phyloP scores from a whole-genome alignment of 2,113 vertebrate genomes.

The Nymphicus hollandicus region DNA sequence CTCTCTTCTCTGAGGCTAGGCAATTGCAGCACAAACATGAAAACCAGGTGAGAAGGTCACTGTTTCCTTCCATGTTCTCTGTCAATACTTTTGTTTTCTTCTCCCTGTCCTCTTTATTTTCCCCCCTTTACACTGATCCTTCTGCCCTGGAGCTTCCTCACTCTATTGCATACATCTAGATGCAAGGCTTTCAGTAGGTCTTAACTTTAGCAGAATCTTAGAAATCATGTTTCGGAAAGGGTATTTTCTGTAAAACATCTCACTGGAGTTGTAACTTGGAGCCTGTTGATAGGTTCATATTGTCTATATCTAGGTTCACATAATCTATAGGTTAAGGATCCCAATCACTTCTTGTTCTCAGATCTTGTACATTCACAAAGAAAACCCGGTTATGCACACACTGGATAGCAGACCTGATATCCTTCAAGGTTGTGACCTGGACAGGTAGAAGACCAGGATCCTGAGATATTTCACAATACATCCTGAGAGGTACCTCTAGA shows the following conservation, averaged over 20 bases:
- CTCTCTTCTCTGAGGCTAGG: neutral
- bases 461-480: neutral
- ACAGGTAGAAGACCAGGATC: neutral
- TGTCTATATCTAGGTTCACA: neutral
- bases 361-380: neutral
- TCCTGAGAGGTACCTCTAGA: accelerated
- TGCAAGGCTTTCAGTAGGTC: neutral
- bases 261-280: neutral
- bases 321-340: neutral
- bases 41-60: neutral
- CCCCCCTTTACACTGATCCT: neutral
- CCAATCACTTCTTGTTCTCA: neutral
- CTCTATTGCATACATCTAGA: neutral
- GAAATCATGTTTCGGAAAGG: neutral
- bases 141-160: neutral
- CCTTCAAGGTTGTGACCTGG: neutral
- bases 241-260: neutral
- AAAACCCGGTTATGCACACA: neutral
- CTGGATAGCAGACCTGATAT: neutral
- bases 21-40: neutral
- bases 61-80: neutral
- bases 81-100: neutral
- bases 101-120: neutral
- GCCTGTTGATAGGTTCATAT: neutral
- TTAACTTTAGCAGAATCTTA: neutral